Base-by-base conservation (phyloP, 1,140 invertebrate genomes). In the Lordiphosa mommai region DNA sequence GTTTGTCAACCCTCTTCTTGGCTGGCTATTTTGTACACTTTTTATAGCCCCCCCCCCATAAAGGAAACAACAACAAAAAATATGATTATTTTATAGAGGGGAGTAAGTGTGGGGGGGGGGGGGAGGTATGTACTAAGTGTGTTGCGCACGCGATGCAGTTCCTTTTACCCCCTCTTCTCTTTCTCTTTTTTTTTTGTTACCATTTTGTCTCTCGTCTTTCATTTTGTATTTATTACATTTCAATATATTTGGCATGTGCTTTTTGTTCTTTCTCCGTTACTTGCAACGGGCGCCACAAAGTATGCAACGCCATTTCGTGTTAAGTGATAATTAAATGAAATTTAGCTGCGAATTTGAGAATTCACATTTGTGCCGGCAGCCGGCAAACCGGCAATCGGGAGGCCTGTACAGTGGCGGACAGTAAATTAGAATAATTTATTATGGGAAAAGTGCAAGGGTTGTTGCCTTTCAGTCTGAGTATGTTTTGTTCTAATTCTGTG, bases 241-340 rank as follows among this genome's bases (percentile, higher is more conserved):
- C 65, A 74, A 80, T 80, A 74, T 80, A 74, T 66, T 74, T 70
- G 74, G 70, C 65, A 52, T 66, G 64, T 60, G 57, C 27, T 40
- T 51, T 58, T 41, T 72, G 46, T 79, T 65, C 50, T 80, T 60
- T 61, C 41, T 61, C 14, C 32, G 20, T 63, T 50, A 57, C 59
- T 30, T 71, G 72, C 66, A 76, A 57, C 56, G 61, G 72, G 67
- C 72, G 72, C 59, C 73, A 47, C 30, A 38, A 40, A 61, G 52
- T 80, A 82, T 80, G 74, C 74, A 80, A 71, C 71, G 61, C 66
- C 53, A 64, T 66, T 56, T 67, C 76, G 71, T 80, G 76, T 71
- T 82, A 71, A 82, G 66, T 82, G 52, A 82, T 80, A 80, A 80
- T 80, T 80, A 80, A 80, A 82, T 74, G 71, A 80, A 82, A 71